phyloP scores from a whole-genome alignment of 2,113 vertebrate species.

The Butastur rufipennis region DNA sequence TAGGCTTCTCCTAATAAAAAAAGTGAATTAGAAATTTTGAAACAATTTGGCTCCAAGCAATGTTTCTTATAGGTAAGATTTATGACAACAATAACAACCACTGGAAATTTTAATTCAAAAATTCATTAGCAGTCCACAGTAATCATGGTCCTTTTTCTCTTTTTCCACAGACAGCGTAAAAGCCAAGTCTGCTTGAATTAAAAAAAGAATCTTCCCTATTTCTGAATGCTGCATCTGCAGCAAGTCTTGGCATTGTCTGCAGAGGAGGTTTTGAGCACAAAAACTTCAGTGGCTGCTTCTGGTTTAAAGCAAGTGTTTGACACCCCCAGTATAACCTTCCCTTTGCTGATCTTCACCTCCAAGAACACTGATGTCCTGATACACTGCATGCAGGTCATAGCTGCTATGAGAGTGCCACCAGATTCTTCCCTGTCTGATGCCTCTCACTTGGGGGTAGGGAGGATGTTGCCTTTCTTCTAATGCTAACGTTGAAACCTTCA shows the following conservation, averaged over 20 bases:
- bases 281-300: neutral
- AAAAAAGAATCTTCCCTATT: neutral
- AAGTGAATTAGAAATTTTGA: constrained; percentile 11
- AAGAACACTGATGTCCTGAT: neutral
- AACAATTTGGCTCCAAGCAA: constrained; percentile 18
- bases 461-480: neutral
- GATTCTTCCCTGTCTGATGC: neutral
- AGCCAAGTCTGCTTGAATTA: neutral
- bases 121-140: constrained; percentile 12
- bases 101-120: constrained; percentile 40
- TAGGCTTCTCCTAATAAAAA: constrained; percentile 20
- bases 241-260: neutral
- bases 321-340: neutral
- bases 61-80: constrained; percentile 28
- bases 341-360: neutral
- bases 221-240: neutral
- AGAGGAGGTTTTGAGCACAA: neutral
- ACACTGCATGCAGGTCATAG: neutral
- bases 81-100: neutral
- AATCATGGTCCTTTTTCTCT: neutral
- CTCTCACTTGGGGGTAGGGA: neutral
- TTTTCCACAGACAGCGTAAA: neutral
- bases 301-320: neutral
- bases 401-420: neutral
- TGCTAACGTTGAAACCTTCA: neutral